Evolutionary conservation across 2,888 invertebrate genomes (phyloP), one percentile per base, ranked within the genome.

Genomic region (Perizoma flavofasciatum): DNA sequence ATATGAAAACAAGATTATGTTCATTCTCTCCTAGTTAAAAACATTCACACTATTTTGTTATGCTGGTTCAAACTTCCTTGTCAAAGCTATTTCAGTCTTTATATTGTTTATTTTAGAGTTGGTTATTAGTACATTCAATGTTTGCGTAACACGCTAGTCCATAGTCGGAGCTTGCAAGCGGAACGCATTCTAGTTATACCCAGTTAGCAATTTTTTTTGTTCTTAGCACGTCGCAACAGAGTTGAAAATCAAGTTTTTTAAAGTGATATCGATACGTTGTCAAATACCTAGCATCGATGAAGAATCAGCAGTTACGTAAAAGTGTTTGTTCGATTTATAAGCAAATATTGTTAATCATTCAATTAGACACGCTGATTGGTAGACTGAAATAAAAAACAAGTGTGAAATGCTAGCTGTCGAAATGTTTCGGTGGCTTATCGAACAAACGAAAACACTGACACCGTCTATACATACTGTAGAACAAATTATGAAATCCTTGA

Each of bases 81-180:
- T 22, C 37, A 40, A 41, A 43, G 45, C 44, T 10, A 50, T 45
- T 55, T 41, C 32, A 41, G 9, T 7, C 55, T 10, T 11, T 55
- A 52, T 52, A n/a, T 9, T 11, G n/a, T 50, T 5, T 5, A 4
- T 0, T 5, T 56, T 72, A 63, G 62, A 57, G 70, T 61, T 64
- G 5, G 53, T 37, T 46, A 52, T 52, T 43, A 55, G 37, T 59
- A 46, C 39, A 48, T 48, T 52, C 65, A 67, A 63, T 67, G 62
- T 74, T 77, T 76, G 71, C 75, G 76, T 74, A 78, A 78, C 71
- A 67, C 67, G 64, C 68, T 61, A 61, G 70, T 67, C 71, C 73
- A 73, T 75, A 75, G 72, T 70, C 63, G 65, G 73, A 73, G 71
- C 65, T 69, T 71, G 66, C 50, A 54, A 75, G 73, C 75, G 76